Evolutionary conservation across 2,113 vertebrate genomes (phyloP), one percentile per base, ranked within the genome.

Genomic region (Mola mola): DNA sequence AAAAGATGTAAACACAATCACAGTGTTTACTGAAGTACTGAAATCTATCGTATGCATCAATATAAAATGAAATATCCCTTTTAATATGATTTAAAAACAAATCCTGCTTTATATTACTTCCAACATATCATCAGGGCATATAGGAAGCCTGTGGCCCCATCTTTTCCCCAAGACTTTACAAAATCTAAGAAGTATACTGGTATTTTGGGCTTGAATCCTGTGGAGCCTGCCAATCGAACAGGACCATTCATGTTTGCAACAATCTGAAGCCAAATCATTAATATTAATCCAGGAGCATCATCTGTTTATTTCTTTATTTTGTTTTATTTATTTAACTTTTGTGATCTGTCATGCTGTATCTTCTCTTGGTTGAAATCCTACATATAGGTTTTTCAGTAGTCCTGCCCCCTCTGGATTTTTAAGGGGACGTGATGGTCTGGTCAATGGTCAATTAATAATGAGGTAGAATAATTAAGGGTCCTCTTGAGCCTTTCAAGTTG

Each of bases 371-470:
- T 58, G 9, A 16, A 29, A 20, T 62, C 7, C 34, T 75, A 71
- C 56, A 25, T 20, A n/a, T n/a, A n/a, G n/a, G n/a, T n/a, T n/a
- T 52, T 28, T 12, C 10, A 9, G 20, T 66, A 10, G 62, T 72
- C 51, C 62, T 42, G 63, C 16, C 9, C 52, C 59, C 56, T 77
- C 40, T 19, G 55, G 29, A 65, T 65, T 72, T 73, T 70, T 72
- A 22, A 21, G 52, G 67, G 75, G 56, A 77, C 84, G 87, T 57
- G 48, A 64, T 73, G 70, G 51, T 26, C n/a, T 24, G 6, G 65
- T 84, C 51, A 84, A 87, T 76, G 20, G 42, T 28, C 37, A 21
- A 57, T 56, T 71, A 75, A 74, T 73, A 75, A 86, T 66, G 34
- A 76, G 38, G 17, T 17, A 25, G 72, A 78, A 73, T 78, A 62